Conservation (phyloP, 1,140 invertebrate genomes). For the Camponotus vicinus region DNA sequence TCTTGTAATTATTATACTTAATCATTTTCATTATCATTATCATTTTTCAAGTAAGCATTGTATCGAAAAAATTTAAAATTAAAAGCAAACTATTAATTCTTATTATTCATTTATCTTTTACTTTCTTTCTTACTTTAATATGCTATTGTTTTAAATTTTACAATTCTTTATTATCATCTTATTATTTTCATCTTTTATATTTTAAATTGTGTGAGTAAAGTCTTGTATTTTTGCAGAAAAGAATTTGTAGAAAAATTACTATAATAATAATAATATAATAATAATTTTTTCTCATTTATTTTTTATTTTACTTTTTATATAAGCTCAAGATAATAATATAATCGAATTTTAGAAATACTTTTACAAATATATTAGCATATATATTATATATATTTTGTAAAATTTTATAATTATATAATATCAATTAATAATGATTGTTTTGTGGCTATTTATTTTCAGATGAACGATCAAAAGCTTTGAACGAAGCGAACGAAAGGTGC, state of each 20-base stretch:
- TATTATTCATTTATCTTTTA: background rate
- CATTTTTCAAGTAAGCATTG: background rate
- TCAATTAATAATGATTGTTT: slow-evolving; percentile 31
- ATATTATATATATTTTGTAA: slow-evolving; percentile 24
- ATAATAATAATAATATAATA: background rate
- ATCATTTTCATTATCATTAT: background rate
- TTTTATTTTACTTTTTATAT: background rate
- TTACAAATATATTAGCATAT: background rate
- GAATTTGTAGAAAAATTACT: background rate
- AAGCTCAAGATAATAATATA: background rate
- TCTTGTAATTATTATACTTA: background rate
- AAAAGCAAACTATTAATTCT: background rate
- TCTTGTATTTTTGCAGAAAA: background rate
- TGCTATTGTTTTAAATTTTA: background rate
- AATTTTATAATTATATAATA: slow-evolving; percentile 36
- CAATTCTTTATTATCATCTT: background rate
- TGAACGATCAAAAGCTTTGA: slow-evolving; percentile 82
- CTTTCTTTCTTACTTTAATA: background rate
- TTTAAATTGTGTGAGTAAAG: background rate
- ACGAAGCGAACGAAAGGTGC: slow-evolving; percentile 86
- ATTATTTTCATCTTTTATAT: background rate
- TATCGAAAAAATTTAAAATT: background rate
- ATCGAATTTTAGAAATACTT: background rate
- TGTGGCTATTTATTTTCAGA: slow-evolving; percentile 76
- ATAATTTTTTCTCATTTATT: background rate